Evolutionary conservation across 2,888 invertebrate species (phyloP).

Genomic region (Trachelus tabidus): DNA sequence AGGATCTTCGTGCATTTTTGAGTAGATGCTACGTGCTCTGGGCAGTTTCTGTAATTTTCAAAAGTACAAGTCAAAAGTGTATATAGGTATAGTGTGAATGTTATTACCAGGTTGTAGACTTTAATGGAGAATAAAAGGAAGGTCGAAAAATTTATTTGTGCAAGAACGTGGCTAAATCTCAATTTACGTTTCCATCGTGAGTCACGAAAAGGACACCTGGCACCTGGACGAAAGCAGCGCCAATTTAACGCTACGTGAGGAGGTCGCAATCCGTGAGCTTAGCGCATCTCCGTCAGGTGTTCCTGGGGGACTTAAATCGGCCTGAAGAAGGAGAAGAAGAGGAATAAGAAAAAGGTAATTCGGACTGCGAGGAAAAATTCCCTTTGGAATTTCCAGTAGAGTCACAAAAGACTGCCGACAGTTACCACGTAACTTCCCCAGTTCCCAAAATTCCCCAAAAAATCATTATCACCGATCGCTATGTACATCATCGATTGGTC

Average conservation of each 20-base stretch:
- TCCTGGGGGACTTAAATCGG: slow-evolving; percentile 2
- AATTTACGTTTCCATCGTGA: background rate
- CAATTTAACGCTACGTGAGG: slow-evolving; percentile 33
- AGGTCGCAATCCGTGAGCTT: slow-evolving; percentile 25
- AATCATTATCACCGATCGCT: background rate
- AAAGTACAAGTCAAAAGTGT: background rate
- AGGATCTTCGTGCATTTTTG: background rate
- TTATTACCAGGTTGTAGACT: background rate
- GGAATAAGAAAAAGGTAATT: background rate
- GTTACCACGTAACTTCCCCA: background rate
- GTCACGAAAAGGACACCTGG: slow-evolving; percentile 2
- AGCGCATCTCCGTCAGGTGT: slow-evolving; percentile 32
- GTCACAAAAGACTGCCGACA: background rate
- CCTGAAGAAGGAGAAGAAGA: background rate
- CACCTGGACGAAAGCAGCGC: slow-evolving; percentile 15
- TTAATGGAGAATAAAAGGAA: background rate
- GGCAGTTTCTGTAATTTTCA: background rate
- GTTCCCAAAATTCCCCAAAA: background rate
- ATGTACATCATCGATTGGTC: background rate
- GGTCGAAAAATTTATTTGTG: background rate
- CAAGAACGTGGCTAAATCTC: background rate
- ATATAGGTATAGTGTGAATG: background rate
- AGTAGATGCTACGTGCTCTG: background rate
- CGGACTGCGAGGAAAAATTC: background rate
- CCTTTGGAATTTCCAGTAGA: background rate